Evolutionary conservation across 2,797 vertebrate genomes (phyloP), one percentile per base, ranked within the genome.

Genomic region (Brachymystax lenok): DNA sequence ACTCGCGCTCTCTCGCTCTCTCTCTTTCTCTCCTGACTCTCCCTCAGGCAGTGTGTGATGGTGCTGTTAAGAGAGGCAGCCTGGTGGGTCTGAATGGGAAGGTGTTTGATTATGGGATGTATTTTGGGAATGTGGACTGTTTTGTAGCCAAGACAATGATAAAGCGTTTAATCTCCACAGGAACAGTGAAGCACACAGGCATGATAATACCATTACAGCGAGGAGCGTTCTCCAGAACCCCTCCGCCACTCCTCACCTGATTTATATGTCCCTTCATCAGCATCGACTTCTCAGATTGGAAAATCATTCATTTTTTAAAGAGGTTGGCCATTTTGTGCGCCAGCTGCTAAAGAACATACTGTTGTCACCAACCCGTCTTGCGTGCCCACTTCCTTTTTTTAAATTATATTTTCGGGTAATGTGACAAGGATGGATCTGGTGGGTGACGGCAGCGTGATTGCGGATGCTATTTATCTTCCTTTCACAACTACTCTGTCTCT

Each of bases 151-250:
- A 87, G 90, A 94, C 91, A 87, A 88, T 94, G 93, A 94, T 92
- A 80, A 91, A 94, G 92, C 72, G 88, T 92, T 93, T 93, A 92
- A 94, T 94, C 92, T 94, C 82, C 80, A 67, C 70, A 59, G 85
- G 89, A 90, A 93, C 86, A 73, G 89, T 69, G 88, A 84, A 83
- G 84, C 88, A 86, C 83, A 83, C 83, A 83, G 88, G 85, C 90
- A 82, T 87, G 92, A 92, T 92, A 86, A 88, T 86, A 88, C 85
- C 88, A 88, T 94, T 92, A 90, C 89, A 90, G 84, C 24, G 84
- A 70, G 85, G 86, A 77, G 83, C 84, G 83, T 85, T 87, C 74
- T 85, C 59, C 73, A 77, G 28, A 76, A 87, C 80, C 72, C 56
- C n/a, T 82, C 74, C 89, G 77, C 85, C 84, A 73, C 85, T 86